Conservation (phyloP, 2,113 vertebrate genomes). For the Alectura lathami region DNA sequence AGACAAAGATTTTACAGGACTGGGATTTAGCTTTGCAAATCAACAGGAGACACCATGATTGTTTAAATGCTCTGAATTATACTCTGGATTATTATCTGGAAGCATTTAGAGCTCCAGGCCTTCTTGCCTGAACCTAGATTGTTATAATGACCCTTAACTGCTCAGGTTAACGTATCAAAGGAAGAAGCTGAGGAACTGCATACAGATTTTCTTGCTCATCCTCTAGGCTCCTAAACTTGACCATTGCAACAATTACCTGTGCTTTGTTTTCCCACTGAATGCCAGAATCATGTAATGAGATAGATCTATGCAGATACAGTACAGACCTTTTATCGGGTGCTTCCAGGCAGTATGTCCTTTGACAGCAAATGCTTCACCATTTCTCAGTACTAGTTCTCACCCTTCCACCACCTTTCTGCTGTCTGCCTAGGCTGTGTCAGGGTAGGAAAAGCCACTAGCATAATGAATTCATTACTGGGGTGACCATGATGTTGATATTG, state of each 20-base stretch:
- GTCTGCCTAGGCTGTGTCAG: accelerated
- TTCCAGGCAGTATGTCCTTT: background rate
- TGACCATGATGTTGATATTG: accelerated
- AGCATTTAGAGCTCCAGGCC: background rate
- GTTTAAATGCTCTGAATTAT: background rate
- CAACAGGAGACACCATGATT: background rate
- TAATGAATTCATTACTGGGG: background rate
- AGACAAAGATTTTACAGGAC: background rate
- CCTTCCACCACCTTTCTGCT: background rate
- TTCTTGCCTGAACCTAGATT: background rate
- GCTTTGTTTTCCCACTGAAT: background rate
- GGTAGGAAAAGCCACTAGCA: background rate
- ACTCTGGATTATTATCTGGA: background rate
- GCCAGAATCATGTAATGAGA: background rate
- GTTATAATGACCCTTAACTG: background rate
- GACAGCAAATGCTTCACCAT: background rate
- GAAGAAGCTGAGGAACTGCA: background rate
- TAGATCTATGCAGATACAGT: background rate
- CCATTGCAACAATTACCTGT: background rate
- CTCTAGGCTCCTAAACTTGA: background rate
- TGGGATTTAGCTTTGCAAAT: background rate
- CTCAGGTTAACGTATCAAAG: background rate
- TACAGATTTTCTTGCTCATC: background rate
- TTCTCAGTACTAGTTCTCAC: background rate
- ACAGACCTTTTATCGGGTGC: background rate